Evolutionary conservation across 2,113 vertebrate genomes (phyloP).

Genomic region (Nothoprocta perdicaria): DNA sequence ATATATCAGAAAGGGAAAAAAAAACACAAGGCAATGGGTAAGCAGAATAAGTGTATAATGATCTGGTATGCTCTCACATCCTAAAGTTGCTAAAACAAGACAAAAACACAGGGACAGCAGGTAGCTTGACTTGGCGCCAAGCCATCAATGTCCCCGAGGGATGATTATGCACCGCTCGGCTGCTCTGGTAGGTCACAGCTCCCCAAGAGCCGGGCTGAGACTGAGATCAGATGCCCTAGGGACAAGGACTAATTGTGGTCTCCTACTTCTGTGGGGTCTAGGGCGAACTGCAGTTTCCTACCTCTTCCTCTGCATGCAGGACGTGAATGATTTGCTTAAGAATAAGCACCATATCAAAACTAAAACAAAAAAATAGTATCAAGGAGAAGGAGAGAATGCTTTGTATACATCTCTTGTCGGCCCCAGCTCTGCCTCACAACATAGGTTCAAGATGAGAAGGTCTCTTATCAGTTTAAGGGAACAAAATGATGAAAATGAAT

Average conservation of each 20-base stretch:
- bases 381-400: background rate
- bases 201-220: background rate
- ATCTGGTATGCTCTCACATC: background rate
- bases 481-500: background rate
- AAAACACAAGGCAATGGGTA: background rate
- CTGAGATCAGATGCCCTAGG: background rate
- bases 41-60: background rate
- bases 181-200: background rate
- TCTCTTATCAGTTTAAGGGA: background rate
- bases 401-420: background rate
- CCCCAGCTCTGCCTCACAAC: background rate
- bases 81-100: background rate
- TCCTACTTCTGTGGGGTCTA: background rate
- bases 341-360: background rate
- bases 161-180: background rate
- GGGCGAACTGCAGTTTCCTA: background rate
- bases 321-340: background rate
- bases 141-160: background rate
- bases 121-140: too few species aligned
- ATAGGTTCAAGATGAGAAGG: background rate
- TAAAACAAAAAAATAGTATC: background rate
- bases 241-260: accelerated
- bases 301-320: accelerated
- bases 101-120: background rate
- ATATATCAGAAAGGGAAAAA: background rate